Evolutionary conservation across 1,140 invertebrate genomes (phyloP).

Genomic region (Catajapyx aquilonaris): DNA sequence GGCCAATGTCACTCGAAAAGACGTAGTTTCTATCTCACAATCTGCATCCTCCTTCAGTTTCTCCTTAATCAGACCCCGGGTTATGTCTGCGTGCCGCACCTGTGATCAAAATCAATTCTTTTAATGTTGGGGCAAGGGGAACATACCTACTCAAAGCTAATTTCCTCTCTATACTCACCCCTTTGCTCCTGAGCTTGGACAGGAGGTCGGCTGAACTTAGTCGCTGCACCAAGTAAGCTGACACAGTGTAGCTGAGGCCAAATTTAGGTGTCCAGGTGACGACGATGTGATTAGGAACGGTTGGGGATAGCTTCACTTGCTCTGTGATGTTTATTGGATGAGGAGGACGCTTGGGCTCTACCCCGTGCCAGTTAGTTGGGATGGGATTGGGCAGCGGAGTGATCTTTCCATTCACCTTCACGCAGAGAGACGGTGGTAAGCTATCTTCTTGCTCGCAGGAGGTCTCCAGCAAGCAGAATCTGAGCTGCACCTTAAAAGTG

Average conservation of each 20-base stretch:
- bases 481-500: slow-evolving; percentile 46
- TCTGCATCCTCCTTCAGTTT: no score
- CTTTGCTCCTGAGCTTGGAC: slow-evolving; percentile 63
- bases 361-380: slow-evolving; percentile 90
- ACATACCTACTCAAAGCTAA: no score
- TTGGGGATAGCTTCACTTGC: slow-evolving; percentile 72
- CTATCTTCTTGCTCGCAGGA: slow-evolving; percentile 85
- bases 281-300: slow-evolving; percentile 56
- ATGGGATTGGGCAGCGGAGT: slow-evolving; percentile 87
- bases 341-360: slow-evolving; percentile 88
- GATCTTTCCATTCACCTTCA: slow-evolving; percentile 88
- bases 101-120: no score
- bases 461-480: slow-evolving; percentile 79
- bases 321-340: slow-evolving; percentile 88
- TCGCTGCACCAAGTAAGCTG: slow-evolving; percentile 73
- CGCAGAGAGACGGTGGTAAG: slow-evolving; percentile 79
- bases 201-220: slow-evolving; percentile 62
- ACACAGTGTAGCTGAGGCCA: slow-evolving; percentile 54
- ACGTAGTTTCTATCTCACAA: no score
- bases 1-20: no score
- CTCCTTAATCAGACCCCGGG: no score
- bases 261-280: slow-evolving; percentile 78
- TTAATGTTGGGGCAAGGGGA: no score
- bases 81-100: no score
- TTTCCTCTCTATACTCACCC: no score